Conservation (phyloP, 1,140 invertebrate genomes). For the Temnothorax curvispinosus region DNA sequence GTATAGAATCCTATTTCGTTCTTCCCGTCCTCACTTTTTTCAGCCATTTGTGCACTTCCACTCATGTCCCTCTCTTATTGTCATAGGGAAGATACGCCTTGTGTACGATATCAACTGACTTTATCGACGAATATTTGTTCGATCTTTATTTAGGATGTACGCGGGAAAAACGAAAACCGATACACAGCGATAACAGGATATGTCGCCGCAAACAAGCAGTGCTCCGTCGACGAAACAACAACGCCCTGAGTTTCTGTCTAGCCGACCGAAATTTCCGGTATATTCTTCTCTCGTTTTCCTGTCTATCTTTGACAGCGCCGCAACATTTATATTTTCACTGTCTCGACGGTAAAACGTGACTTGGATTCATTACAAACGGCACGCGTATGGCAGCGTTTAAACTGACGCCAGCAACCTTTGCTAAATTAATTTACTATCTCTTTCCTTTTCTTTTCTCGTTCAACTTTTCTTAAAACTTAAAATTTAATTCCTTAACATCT, state of each 20-base stretch:
- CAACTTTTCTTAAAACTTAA: neutral
- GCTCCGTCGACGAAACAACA: constrained; percentile 15
- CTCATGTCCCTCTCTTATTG: neutral
- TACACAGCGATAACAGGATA: constrained; percentile 50
- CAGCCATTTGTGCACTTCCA: neutral
- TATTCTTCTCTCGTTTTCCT: neutral
- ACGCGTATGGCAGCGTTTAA: neutral
- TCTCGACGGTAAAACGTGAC: constrained; percentile 9
- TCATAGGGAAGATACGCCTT: no score
- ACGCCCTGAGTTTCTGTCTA: neutral
- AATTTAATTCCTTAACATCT: neutral
- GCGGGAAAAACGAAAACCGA: constrained; percentile 41
- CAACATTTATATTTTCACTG: constrained; percentile 43
- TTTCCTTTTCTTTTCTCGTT: neutral
- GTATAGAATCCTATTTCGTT: neutral
- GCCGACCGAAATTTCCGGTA: constrained; percentile 34
- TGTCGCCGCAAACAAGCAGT: constrained; percentile 2
- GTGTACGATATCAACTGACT: constrained; percentile 6
- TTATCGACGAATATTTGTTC: constrained; percentile 16
- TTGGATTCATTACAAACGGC: neutral
- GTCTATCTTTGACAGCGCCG: constrained; percentile 10
- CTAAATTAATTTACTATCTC: neutral
- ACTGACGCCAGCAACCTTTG: neutral
- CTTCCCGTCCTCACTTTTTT: neutral
- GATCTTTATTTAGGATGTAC: constrained; percentile 10